phyloP scores from a whole-genome alignment of 2,888 invertebrate genomes.

The Caenorhabditis wallacei region DNA sequence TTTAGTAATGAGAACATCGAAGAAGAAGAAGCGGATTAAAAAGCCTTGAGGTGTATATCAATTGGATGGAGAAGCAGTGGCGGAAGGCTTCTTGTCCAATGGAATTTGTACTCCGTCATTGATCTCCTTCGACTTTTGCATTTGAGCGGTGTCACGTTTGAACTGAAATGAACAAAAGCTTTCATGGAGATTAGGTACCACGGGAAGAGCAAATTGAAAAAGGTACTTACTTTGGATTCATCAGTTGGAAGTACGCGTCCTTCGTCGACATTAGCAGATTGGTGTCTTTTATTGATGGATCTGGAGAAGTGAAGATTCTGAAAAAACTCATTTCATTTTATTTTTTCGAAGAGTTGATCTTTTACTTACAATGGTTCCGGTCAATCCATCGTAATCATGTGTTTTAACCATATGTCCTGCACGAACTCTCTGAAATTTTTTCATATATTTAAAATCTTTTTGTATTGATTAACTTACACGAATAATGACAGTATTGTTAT shows the following conservation, averaged over 20 bases:
- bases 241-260: conserved; percentile 25
- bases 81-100: conserved; percentile 42
- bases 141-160: conserved; percentile 37
- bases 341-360: too few relatives aligned
- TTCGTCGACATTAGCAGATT: conserved; percentile 1
- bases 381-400: not conserved
- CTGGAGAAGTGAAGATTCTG: not conserved
- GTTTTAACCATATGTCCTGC: not conserved
- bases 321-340: conserved; percentile 3
- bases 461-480: conserved; percentile 7
- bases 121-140: conserved; percentile 35
- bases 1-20: conserved; percentile 32
- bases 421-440: conserved; percentile 16
- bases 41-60: conserved; percentile 25
- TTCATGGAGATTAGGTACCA: not conserved
- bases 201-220: not conserved
- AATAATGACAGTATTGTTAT: conserved; percentile 44
- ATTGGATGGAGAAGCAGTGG: conserved; percentile 11
- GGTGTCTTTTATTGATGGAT: not conserved
- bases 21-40: conserved; percentile 20
- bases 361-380: too few relatives aligned
- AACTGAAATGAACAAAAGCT: not conserved
- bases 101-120: conserved; percentile 56
- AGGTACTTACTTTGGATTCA: not conserved
- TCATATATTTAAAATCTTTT: not conserved